phyloP scores from a whole-genome alignment of 2,888 invertebrate genomes.

The Sesamia inferens region DNA sequence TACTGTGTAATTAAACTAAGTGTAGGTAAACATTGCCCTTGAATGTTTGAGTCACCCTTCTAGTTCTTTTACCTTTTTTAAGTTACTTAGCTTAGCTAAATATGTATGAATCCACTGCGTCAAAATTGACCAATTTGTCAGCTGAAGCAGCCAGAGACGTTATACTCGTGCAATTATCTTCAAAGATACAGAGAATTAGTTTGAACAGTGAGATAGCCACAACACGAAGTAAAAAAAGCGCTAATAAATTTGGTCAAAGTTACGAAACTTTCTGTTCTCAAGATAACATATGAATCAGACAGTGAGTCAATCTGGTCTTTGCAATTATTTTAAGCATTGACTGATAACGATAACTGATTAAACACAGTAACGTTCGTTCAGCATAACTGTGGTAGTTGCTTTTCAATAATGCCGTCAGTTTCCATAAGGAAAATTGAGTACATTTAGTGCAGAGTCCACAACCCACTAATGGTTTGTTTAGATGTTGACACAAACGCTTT shows the following conservation, averaged over 20 bases:
- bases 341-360: slow-evolving; percentile 49
- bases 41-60: background rate
- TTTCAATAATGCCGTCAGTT: slow-evolving; percentile 27
- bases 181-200: slow-evolving; percentile 7
- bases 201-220: no score
- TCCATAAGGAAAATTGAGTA: slow-evolving; percentile 34
- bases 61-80: background rate
- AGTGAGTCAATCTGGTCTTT: slow-evolving; percentile 38
- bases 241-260: slow-evolving; percentile 34
- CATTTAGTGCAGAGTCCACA: slow-evolving; percentile 39
- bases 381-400: slow-evolving; percentile 4
- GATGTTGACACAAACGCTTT: slow-evolving; percentile 22
- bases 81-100: background rate
- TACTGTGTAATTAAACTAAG: background rate
- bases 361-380: slow-evolving; percentile 39
- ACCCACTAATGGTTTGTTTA: slow-evolving; percentile 36
- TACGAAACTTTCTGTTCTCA: slow-evolving; percentile 35
- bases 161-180: background rate
- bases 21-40: background rate
- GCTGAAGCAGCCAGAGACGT: background rate
- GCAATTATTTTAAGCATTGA: slow-evolving; percentile 27
- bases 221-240: slow-evolving; percentile 21
- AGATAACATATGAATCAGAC: slow-evolving; percentile 55
- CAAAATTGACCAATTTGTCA: background rate
- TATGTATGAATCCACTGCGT: background rate